phyloP scores from a whole-genome alignment of 1,140 invertebrate genomes.

The Aricia agestis region DNA sequence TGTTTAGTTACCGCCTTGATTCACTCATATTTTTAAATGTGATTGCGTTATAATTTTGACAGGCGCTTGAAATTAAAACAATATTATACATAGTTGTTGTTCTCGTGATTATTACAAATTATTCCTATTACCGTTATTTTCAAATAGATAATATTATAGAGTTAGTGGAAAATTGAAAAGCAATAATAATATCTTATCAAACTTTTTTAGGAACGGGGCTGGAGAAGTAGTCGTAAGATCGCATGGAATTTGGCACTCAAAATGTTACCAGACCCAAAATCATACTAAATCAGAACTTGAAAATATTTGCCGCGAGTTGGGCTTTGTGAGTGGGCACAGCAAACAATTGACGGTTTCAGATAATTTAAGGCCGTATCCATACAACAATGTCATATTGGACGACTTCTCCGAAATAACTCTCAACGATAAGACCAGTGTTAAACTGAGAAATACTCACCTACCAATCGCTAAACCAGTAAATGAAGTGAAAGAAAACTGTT shows the following conservation, averaged over 20 bases:
- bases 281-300: constrained; percentile 60
- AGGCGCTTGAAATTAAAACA: not conserved
- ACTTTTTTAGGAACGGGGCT: constrained; percentile 49
- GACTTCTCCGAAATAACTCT: constrained; percentile 50
- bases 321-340: constrained; percentile 59
- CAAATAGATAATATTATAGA: too few species aligned
- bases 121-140: too few species aligned
- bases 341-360: constrained; percentile 43
- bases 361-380: constrained; percentile 31
- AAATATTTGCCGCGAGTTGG: constrained; percentile 54
- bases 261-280: constrained; percentile 50
- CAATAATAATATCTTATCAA: not conserved
- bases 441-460: constrained; percentile 50
- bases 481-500: constrained; percentile 45
- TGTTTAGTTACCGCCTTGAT: too few species aligned
- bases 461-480: constrained; percentile 50
- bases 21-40: not conserved
- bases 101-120: too few species aligned
- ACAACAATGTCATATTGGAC: constrained; percentile 50
- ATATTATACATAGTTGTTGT: too few species aligned
- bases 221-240: constrained; percentile 56
- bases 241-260: constrained; percentile 60
- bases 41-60: not conserved
- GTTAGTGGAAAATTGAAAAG: too few species aligned
- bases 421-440: constrained; percentile 57